Base-by-base conservation (phyloP, 2,113 vertebrate genomes). In the Seriola rivoliana region DNA sequence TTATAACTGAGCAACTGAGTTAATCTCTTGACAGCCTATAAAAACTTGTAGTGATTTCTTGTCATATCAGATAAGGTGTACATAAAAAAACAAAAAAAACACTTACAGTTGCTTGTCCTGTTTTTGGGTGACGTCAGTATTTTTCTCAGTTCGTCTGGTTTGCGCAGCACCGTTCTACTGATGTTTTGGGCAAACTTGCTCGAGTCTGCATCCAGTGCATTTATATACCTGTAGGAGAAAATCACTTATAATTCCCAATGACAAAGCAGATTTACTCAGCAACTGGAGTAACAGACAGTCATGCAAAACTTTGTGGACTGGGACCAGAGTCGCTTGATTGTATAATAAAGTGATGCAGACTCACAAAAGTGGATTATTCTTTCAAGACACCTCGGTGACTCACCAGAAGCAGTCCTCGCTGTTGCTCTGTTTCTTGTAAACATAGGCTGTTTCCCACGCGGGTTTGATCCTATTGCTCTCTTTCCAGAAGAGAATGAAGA, bases 371-470 rank as follows among this genome's bases (percentile, higher is more conserved):
- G 21, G 55, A 14, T 55, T 42, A 14, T n/a, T 68, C 29, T 42
- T 72, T 44, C 29, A 63, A 36, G 17, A 50, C 10, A 48, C 34
- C 14, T 21, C 40, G 7, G 7, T 16, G 32, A 81, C 96, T 95
- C 92, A 99, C 98, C 98, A 99, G 72, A 96, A 87, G 74, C 98
- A 99, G 32, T 97, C 93, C 82, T 99, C 98, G 0, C 95, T 88
- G 82, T 89, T 91, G 0, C 71, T 68, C 0, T 13, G 44, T 52
- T 94, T 96, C 91, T 98, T 99, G 86, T 97, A 99, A 84, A 98
- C 55, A 68, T 97, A 99, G 0, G 95, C 89, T 3, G 94, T 91
- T 8, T 90, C 50, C 98, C 98, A 99, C 1, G 0, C 1, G 0
- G 92, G 89, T 94, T 99, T 99, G 84, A 97, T 46, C 1, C 71